Evolutionary conservation across 2,113 vertebrate genomes (phyloP).

Genomic region (Craseonycteris thonglongyai): DNA sequence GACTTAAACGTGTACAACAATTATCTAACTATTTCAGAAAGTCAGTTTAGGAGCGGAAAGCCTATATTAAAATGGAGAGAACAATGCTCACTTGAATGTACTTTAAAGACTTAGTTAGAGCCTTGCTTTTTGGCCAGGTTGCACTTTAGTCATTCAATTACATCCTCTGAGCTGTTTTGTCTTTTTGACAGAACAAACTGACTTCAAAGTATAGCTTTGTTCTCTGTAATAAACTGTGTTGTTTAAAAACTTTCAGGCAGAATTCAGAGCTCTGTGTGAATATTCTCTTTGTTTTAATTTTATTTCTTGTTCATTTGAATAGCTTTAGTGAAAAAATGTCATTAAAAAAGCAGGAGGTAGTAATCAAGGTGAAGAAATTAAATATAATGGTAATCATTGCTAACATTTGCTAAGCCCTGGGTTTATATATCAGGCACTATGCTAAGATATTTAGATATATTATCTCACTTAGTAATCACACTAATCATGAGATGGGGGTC

Average conservation of each 20-base stretch:
- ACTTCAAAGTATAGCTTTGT: constrained; percentile 58
- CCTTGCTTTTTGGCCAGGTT: not conserved
- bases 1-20: constrained; percentile 60
- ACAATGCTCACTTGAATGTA: not conserved
- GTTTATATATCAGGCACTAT: not conserved
- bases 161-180: constrained; percentile 13
- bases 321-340: not conserved
- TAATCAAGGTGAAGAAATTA: constrained; percentile 37
- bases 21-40: constrained; percentile 58
- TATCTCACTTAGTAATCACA: not conserved
- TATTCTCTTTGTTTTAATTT: constrained; percentile 48
- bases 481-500: not conserved
- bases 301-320: constrained; percentile 2
- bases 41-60: constrained; percentile 30
- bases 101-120: constrained; percentile 18
- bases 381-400: not conserved
- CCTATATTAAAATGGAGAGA: constrained; percentile 41
- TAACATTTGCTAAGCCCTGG: not conserved
- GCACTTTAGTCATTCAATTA: constrained; percentile 20
- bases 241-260: constrained; percentile 32
- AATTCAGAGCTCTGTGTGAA: constrained; percentile 35
- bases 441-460: not conserved
- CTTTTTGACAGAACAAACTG: constrained; percentile 45
- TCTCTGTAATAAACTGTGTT: constrained; percentile 34
- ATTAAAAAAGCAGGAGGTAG: not conserved